phyloP scores from a whole-genome alignment of 2,797 vertebrate genomes.

The Anguilla pacifica region DNA sequence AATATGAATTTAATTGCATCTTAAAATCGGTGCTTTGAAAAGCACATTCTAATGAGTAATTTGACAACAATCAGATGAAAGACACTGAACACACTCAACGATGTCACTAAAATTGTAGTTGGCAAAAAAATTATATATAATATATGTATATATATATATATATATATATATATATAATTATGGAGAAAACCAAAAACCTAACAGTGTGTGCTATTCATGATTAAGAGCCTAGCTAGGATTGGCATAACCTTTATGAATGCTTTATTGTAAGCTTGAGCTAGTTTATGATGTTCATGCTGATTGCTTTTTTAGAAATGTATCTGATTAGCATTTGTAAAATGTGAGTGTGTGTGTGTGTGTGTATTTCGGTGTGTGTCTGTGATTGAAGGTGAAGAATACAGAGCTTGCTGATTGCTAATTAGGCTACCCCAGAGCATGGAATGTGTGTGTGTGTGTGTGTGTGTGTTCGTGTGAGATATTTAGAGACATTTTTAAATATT shows the following conservation, averaged over 20 bases:
- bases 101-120: background rate
- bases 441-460: background rate
- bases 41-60: background rate
- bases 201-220: background rate
- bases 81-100: background rate
- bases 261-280: background rate
- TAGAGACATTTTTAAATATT: background rate
- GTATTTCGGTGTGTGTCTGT: slow-evolving; percentile 17
- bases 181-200: background rate
- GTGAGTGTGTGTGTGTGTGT: background rate
- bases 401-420: slow-evolving; percentile 29
- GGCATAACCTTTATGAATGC: background rate
- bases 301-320: background rate
- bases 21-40: background rate
- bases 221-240: background rate
- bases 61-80: background rate
- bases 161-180: background rate
- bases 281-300: background rate
- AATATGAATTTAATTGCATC: slow-evolving; percentile 19
- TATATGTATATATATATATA: background rate
- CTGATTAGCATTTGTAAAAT: background rate
- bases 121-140: background rate
- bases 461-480: background rate
- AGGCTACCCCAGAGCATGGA: background rate
- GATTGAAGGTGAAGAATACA: slow-evolving; percentile 27